These are phyloP conservation scores for Sebastes elongatus DNA, from an alignment of 2,797 vertebrate species.

Conservation along the genomic window DNA sequence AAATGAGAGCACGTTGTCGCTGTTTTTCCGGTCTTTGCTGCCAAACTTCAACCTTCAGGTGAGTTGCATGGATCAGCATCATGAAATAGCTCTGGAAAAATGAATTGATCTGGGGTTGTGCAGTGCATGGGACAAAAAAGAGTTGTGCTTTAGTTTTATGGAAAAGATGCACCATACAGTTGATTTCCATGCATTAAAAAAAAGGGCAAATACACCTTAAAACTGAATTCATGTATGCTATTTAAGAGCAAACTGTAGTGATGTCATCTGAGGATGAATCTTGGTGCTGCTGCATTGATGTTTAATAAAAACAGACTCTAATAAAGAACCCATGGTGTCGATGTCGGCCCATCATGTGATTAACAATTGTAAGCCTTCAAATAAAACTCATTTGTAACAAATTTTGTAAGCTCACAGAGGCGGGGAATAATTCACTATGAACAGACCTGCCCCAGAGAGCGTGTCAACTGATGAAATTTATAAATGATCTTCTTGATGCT, in stretches of 20 bases:
- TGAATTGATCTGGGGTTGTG: background rate
- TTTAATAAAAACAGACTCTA: conserved; percentile 1
- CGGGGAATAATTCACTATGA: background rate
- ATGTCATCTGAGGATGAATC: background rate
- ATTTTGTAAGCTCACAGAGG: background rate
- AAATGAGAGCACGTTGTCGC: conserved; percentile 91
- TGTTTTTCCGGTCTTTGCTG: conserved; percentile 95
- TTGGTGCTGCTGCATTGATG: background rate
- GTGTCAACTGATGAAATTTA: background rate
- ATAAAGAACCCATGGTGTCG: conserved; percentile 26
- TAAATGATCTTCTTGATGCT: background rate
- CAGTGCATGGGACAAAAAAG: background rate
- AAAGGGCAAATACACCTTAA: background rate
- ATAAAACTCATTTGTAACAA: conserved; percentile 6
- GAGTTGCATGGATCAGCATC: conserved; percentile 31
- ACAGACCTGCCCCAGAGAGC: background rate
- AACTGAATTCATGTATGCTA: background rate
- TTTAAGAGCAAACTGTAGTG: background rate
- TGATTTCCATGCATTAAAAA: background rate
- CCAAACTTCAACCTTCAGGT: conserved; percentile 96
- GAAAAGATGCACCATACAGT: background rate
- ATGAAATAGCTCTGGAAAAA: background rate
- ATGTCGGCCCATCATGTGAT: conserved; percentile 44
- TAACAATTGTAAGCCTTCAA: conserved; percentile 14
- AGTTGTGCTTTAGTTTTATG: background rate